Conservation (phyloP, 2,797 vertebrate genomes). For the Acipenser oxyrinchus region DNA sequence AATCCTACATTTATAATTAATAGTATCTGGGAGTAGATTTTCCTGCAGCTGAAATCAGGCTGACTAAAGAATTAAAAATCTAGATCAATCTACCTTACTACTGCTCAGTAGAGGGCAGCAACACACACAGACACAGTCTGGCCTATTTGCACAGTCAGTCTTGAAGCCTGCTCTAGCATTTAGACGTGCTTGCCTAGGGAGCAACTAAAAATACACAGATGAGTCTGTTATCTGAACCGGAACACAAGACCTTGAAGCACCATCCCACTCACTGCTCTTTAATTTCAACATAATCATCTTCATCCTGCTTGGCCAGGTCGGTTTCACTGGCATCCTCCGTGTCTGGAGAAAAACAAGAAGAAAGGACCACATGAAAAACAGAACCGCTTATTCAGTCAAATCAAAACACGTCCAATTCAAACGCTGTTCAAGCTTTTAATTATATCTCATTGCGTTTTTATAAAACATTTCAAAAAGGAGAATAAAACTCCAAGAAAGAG, state of each 20-base stretch:
- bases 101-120: too few relatives aligned
- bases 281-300: constrained; percentile 95
- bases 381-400: background rate
- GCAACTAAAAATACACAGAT: background rate
- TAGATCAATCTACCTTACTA: too few relatives aligned
- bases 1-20: too few relatives aligned
- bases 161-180: background rate
- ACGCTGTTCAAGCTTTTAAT: too few relatives aligned
- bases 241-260: background rate
- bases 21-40: too few relatives aligned
- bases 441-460: too few relatives aligned
- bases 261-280: constrained; percentile 88
- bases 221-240: background rate
- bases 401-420: too few relatives aligned
- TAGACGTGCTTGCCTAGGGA: background rate
- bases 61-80: too few relatives aligned
- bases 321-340: constrained; percentile 98
- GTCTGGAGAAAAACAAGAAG: constrained; percentile 52
- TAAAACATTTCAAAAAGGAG: too few relatives aligned
- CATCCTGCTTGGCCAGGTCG: constrained; percentile 91
- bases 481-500: too few relatives aligned
- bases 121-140: background rate
- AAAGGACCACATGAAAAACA: background rate
- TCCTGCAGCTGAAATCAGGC: too few relatives aligned
- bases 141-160: constrained; percentile 4